Conservation (phyloP, 2,888 invertebrate species). For the Iselma pallidipennis region DNA sequence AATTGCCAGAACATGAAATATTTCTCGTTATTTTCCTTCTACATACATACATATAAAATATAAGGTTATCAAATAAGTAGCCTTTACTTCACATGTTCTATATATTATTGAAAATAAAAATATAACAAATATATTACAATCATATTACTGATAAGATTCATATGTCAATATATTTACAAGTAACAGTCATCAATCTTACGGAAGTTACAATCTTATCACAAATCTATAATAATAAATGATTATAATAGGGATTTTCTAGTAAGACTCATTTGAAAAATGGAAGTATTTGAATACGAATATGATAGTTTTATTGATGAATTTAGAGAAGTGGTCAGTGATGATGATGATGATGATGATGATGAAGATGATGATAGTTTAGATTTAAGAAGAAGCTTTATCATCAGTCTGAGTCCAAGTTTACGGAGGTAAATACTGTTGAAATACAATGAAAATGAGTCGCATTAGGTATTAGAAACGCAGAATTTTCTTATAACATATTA, state of each 20-base stretch:
- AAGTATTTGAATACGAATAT: slow-evolving; percentile 18
- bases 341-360: neutral
- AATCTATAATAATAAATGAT: neutral
- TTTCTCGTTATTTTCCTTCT: too few relatives aligned
- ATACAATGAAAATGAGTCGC: too few relatives aligned
- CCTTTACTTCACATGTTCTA: too few relatives aligned
- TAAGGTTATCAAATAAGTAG: neutral
- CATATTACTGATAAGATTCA: neutral
- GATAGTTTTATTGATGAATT: slow-evolving; percentile 13
- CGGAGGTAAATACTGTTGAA: too few relatives aligned
- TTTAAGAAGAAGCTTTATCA: neutral
- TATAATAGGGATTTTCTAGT: neutral
- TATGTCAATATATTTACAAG: neutral
- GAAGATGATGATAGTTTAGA: neutral
- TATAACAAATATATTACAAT: neutral
- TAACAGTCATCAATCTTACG: neutral
- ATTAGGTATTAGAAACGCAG: too few relatives aligned
- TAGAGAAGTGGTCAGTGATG: slow-evolving; percentile 1
- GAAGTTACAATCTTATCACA: neutral
- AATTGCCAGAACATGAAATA: too few relatives aligned
- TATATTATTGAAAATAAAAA: neutral
- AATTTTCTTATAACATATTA: too few relatives aligned
- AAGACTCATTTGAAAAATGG: neutral
- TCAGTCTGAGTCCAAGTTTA: neutral
- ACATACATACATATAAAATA: too few relatives aligned